Conservation (phyloP, 2,797 vertebrate genomes). For the Myiotriccus ornatus region DNA sequence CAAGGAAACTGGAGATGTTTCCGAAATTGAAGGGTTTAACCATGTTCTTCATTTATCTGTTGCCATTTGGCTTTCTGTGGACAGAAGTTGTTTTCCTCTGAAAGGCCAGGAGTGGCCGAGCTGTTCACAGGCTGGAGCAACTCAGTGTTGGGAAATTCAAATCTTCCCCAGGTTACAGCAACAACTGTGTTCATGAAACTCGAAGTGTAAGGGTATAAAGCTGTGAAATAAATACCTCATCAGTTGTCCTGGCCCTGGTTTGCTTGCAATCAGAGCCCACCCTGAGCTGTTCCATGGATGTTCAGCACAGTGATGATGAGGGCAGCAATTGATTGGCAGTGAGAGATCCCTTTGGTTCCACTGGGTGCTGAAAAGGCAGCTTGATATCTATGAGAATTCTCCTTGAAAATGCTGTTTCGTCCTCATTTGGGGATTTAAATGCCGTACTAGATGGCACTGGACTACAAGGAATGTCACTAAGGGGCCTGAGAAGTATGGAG, state of each 20-base stretch:
- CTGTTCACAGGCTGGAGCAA: background rate
- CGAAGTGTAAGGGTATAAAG: background rate
- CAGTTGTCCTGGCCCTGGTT: background rate
- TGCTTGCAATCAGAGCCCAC: background rate
- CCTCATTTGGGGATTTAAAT: background rate
- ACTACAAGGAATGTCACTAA: background rate
- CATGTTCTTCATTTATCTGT: background rate
- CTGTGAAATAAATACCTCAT: background rate
- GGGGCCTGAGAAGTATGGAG: background rate
- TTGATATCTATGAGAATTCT: background rate
- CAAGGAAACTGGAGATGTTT: background rate
- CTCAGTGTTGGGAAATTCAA: rapidly evolving
- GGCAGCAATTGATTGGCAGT: rapidly evolving
- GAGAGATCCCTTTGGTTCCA: rapidly evolving
- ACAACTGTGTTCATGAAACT: background rate
- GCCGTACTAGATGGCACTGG: background rate
- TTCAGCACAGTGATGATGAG: rapidly evolving
- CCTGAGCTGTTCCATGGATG: rapidly evolving
- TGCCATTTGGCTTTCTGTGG: background rate
- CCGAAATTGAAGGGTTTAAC: background rate
- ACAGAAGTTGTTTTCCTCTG: background rate
- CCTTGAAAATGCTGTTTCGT: background rate
- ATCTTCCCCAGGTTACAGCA: background rate
- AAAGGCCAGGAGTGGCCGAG: rapidly evolving
- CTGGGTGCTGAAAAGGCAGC: background rate